A percentile compares a stretch with the other conserved stretches of the same genome.
These are phyloP conservation scores for Bucorvus abyssinicus DNA, from an alignment of 2,797 vertebrate species.

Conservation along the genomic window DNA sequence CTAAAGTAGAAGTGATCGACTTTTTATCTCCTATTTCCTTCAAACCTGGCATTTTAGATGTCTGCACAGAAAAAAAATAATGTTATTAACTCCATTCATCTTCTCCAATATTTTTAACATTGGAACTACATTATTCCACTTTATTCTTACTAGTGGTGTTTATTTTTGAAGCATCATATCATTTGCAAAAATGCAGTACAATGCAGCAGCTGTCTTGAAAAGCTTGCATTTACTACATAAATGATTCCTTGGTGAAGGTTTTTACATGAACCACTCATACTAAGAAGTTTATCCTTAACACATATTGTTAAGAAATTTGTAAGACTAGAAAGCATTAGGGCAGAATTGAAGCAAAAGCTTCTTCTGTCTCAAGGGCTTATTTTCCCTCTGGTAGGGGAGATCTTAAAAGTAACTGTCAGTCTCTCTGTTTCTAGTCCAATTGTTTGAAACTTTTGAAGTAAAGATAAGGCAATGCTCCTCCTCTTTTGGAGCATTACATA, in stretches of 20 bases:
- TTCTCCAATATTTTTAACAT: background rate
- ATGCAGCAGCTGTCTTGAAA: background rate
- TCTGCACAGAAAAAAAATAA: background rate
- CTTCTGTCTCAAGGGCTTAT: background rate
- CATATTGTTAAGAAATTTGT: background rate
- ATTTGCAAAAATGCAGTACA: background rate
- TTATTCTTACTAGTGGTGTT: background rate
- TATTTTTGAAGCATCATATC: background rate
- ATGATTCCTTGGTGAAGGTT: background rate
- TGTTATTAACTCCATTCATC: background rate
- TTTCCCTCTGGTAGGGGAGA: background rate
- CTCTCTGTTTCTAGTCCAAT: background rate
- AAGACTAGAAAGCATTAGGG: background rate
- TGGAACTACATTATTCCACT: background rate
- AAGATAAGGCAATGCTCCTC: background rate
- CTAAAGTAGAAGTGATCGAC: background rate
- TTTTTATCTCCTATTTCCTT: conserved; percentile 30
- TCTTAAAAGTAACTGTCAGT: background rate
- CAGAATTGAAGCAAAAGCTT: background rate
- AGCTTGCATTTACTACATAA: background rate
- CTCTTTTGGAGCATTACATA: background rate
- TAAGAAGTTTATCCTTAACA: background rate
- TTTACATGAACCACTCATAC: background rate
- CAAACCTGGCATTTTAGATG: background rate
- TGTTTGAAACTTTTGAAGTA: background rate